Evolutionary conservation across 2,113 vertebrate genomes (phyloP), one percentile per base, ranked within the genome.

Genomic region (Barnardius zonarius): DNA sequence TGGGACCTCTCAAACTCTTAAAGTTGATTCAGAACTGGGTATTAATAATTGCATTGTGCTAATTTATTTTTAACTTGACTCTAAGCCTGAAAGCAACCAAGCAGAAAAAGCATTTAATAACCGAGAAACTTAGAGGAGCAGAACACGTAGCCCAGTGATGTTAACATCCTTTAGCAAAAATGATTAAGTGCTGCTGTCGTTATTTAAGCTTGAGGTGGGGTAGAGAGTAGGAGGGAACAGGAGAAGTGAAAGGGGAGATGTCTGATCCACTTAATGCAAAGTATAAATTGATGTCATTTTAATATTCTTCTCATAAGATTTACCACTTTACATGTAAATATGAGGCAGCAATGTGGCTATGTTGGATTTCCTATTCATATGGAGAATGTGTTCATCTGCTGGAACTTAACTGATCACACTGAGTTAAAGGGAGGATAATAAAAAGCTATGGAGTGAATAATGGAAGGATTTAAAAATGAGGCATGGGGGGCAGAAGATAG

Each of bases 231-330:
- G 81, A 61, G 48, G 54, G 37, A 86, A 46, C 0, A 0, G 30
- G 24, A 33, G 66, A 93, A 93, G 68, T 66, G 83, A 82, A 74
- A 96, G 54, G 59, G 61, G 51, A 96, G 61, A 83, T 92, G 93
- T 94, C 96, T 96, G 83, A 95, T 95, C 86, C 93, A 93, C 81
- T 96, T 97, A 95, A 93, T 95, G 80, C 64, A 75, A 95, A 87
- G 63, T 74, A 96, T 93, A 94, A 95, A 97, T 93, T 85, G 80
- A 91, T 94, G 92, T 93, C 23, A 1, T 95, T 96, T 97, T 95
- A 85, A 96, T 97, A 96, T 96, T 96, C 91, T 76, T 93, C 92
- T 93, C 80, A 59, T 12, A 93, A 97, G 95, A 96, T 97, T 97
- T 92, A 91, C 88, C 86, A 84, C 70, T 95, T 94, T 96, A 64